A percentile compares a stretch with the other conserved stretches of the same genome.
Evolutionary conservation across 2,888 invertebrate genomes (phyloP).

Genomic region (Eupithecia subumbrata): DNA sequence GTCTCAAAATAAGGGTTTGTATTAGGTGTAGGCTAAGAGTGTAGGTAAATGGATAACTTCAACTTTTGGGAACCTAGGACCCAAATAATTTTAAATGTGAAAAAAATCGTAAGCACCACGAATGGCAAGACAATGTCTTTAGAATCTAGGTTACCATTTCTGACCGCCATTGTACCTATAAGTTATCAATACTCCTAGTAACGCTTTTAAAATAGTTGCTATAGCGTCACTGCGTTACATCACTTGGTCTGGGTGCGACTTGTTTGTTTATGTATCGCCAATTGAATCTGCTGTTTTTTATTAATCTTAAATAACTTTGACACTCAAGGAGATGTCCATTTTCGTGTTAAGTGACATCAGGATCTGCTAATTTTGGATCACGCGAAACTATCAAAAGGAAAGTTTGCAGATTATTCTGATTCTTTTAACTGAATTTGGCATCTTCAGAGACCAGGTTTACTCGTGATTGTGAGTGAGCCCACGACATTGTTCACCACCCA

Average conservation of each 20-base stretch:
- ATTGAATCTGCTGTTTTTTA: constrained; percentile 52
- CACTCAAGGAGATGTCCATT: constrained; percentile 33
- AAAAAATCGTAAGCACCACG: too few species aligned
- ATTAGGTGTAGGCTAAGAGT: too few species aligned
- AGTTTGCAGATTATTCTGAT: background rate
- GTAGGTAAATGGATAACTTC: too few species aligned
- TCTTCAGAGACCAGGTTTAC: background rate
- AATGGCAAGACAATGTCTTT: too few species aligned
- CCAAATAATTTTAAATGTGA: too few species aligned
- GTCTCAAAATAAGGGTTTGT: too few species aligned
- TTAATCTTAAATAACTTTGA: constrained; percentile 41
- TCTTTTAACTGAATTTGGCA: background rate
- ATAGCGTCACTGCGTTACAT: constrained; percentile 72
- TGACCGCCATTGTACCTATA: background rate
- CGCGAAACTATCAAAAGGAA: background rate
- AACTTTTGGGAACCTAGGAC: too few species aligned
- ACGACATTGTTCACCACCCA: background rate
- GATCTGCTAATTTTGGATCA: background rate
- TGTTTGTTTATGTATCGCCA: constrained; percentile 63
- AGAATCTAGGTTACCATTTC: too few species aligned
- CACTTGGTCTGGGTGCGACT: constrained; percentile 66
- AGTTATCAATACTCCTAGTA: background rate
- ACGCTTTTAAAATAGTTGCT: constrained; percentile 64
- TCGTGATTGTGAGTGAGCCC: background rate
- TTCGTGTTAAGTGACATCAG: constrained; percentile 7